Evolutionary conservation across 2,888 invertebrate genomes (phyloP).

Genomic region (Clepsis dumicolana): DNA sequence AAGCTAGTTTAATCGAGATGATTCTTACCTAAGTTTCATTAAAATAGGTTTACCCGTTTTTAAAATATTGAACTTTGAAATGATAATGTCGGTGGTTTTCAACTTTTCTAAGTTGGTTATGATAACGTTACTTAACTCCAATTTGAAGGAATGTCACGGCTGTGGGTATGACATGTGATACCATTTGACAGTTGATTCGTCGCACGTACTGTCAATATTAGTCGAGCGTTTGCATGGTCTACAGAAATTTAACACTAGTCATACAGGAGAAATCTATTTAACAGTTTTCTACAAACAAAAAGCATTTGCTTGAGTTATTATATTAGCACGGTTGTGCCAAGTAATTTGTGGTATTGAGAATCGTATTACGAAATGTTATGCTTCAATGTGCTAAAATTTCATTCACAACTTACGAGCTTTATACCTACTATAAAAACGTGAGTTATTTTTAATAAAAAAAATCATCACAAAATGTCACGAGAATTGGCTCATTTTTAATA

Average conservation of each 20-base stretch:
- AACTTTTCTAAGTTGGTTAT: no score
- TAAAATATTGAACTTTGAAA: no score
- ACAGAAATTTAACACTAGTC: conserved; percentile 4
- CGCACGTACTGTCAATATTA: conserved; percentile 1
- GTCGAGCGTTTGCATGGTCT: background rate
- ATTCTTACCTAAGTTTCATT: no score
- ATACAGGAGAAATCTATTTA: conserved; percentile 3
- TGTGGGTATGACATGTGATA: background rate
- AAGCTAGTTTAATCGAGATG: no score
- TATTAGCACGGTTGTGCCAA: background rate
- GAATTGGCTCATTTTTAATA: no score
- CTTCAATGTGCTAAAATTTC: no score
- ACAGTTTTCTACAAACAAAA: conserved; percentile 13
- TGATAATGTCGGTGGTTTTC: no score
- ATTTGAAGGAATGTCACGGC: background rate
- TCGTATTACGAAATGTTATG: background rate
- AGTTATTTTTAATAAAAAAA: no score
- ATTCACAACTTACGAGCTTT: no score
- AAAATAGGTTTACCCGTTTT: no score
- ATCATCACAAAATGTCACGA: no score
- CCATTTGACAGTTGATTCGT: background rate
- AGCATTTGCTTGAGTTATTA: background rate
- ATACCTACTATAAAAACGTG: no score
- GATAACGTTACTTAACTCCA: background rate
- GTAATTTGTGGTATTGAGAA: background rate